Evolutionary conservation across 2,888 invertebrate genomes (phyloP), one percentile per base, ranked within the genome.

Genomic region (Lochmaea capreae): DNA sequence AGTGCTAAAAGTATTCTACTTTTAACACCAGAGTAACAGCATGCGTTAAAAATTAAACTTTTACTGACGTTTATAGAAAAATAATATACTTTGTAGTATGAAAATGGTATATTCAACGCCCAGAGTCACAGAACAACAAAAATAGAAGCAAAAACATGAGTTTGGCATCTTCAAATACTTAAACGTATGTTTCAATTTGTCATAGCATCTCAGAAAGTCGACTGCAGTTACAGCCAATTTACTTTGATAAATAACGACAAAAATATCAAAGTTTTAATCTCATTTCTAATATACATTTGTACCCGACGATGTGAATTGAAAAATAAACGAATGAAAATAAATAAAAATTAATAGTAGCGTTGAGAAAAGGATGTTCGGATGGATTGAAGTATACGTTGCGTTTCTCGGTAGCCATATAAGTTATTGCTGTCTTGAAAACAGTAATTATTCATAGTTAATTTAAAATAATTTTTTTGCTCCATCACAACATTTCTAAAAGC

Each of bases 381-480:
- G 72, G 67, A 68, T 71, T 72, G 61, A 63, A 74, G 71, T 65
- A 67, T 74, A 72, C 71, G 62, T 72, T 67, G 72, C 63, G 67
- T 62, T 59, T 63, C 74, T 72, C 59, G 42, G 43, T 71, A 67
- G 63, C 65, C 26, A 33, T 71, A 67, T 72, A 71, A 74, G 67
- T 71, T 70, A 76, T 70, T 72, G 67, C 72, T 71, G 18, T 42
- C 74, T 52, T 72, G 72, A 65, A 72, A 74, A 76, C 65, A 63
- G 72, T 66, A 68, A 76, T 76, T 74, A 76, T 72, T 74, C 67
- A 72, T 76, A 74, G 72, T 76, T 74, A 76, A 74, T 76, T 33
- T 33, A 4, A 26, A 26, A 33, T 33, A 33, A 33, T 33, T 33
- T 33, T 5, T 3, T 22, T 22, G 22, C 22, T 22, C 22, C 22